Conservation (phyloP, 2,888 invertebrate genomes). For the Thyatira batis region DNA sequence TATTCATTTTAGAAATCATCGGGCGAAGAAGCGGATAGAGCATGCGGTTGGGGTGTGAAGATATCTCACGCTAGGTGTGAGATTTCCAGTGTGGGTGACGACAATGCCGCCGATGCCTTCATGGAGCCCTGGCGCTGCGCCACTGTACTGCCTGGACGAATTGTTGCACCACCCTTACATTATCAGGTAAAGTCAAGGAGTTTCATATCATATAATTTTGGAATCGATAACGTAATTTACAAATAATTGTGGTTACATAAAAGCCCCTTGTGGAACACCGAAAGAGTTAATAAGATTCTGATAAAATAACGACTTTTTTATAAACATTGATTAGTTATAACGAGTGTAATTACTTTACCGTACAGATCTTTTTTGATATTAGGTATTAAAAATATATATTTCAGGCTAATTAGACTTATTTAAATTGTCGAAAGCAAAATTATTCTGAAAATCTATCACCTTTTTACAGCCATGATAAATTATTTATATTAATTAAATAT, state of each 20-base stretch:
- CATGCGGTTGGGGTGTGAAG: slow-evolving; percentile 71
- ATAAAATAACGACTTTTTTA: too few relatives aligned
- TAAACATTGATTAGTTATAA: too few relatives aligned
- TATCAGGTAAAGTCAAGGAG: slow-evolving; percentile 50
- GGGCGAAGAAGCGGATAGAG: slow-evolving; percentile 53
- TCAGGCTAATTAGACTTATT: too few relatives aligned
- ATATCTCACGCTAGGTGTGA: slow-evolving; percentile 69
- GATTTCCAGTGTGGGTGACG: slow-evolving; percentile 50
- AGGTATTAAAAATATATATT: too few relatives aligned
- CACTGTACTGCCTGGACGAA: slow-evolving; percentile 64
- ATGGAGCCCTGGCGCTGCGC: slow-evolving; percentile 74
- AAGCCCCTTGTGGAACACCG: neutral
- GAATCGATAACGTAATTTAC: neutral
- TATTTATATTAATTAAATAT: too few relatives aligned
- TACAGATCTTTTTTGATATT: too few relatives aligned
- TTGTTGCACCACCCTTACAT: slow-evolving; percentile 62
- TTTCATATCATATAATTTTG: neutral
- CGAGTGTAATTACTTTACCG: too few relatives aligned
- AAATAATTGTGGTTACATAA: neutral
- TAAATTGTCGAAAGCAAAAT: too few relatives aligned
- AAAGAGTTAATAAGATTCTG: too few relatives aligned
- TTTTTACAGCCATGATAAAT: too few relatives aligned
- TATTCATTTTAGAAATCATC: slow-evolving; percentile 46
- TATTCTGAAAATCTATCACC: too few relatives aligned
- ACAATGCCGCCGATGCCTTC: slow-evolving; percentile 44